Evolutionary conservation across 1,140 invertebrate genomes (phyloP).

Genomic region (Venustaconcha ellipsiformis): DNA sequence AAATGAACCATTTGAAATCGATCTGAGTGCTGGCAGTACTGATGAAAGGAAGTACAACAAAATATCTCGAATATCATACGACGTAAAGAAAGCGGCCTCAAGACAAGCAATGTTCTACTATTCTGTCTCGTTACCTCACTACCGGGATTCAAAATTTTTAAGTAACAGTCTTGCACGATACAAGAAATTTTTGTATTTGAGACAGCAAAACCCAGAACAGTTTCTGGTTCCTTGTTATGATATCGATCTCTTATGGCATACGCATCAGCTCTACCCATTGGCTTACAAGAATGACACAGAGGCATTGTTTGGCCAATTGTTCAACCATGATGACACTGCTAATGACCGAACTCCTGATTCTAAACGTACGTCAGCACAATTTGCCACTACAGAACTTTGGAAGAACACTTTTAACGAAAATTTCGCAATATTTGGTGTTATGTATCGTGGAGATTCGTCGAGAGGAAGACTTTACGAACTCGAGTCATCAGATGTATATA

Average conservation of each 20-base stretch:
- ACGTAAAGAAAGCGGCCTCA: conserved; percentile 60
- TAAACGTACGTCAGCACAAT: conserved; percentile 49
- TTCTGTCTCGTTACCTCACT: conserved; percentile 70
- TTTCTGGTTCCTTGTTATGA: conserved; percentile 71
- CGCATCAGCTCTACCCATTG: conserved; percentile 66
- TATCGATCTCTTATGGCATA: conserved; percentile 69
- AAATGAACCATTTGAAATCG: conserved; percentile 13
- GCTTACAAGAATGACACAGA: conserved; percentile 60
- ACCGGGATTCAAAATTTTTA: conserved; percentile 62
- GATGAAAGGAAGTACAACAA: background rate
- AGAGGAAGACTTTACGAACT: conserved; percentile 27
- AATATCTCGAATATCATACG: conserved; percentile 44
- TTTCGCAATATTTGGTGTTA: conserved; percentile 38
- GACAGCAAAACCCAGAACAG: conserved; percentile 60
- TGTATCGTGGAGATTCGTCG: conserved; percentile 52
- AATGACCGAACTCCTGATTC: conserved; percentile 63
- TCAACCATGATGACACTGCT: conserved; percentile 66
- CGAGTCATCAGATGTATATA: background rate
- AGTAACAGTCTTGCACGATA: conserved; percentile 63
- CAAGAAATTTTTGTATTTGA: conserved; percentile 67
- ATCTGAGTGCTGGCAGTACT: background rate
- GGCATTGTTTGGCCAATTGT: conserved; percentile 60
- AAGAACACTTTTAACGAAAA: conserved; percentile 26
- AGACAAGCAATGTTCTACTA: conserved; percentile 64
- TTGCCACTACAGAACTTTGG: conserved; percentile 37